Evolutionary conservation across 2,888 invertebrate genomes (phyloP).

Genomic region (Campoletis raptor): DNA sequence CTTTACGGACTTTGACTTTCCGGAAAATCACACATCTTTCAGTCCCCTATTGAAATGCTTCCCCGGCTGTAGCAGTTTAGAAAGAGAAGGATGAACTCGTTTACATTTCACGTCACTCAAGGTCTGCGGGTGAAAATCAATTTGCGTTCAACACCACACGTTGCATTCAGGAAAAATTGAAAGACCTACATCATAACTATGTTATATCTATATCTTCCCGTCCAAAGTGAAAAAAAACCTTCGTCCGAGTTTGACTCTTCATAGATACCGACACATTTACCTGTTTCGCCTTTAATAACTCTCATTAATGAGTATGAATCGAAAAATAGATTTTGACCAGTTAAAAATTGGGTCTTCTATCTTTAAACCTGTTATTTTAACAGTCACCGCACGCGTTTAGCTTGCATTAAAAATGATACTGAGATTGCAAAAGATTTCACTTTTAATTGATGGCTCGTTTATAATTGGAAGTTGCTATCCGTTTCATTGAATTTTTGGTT

Average conservation of each 20-base stretch:
- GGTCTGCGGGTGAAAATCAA: neutral
- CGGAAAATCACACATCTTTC: neutral
- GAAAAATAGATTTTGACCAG: conserved; percentile 1
- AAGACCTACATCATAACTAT: neutral
- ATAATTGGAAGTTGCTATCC: conserved; percentile 6
- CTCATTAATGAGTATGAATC: neutral
- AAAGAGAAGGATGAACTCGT: conserved; percentile 13
- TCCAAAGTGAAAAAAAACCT: neutral
- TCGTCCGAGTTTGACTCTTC: neutral
- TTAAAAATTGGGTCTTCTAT: neutral
- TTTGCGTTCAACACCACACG: neutral
- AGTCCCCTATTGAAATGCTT: neutral
- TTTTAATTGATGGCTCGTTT: neutral
- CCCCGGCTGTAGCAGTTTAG: neutral
- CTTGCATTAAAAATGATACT: neutral
- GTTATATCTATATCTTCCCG: neutral
- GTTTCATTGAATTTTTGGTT: conserved; percentile 9
- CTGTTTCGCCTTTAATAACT: neutral
- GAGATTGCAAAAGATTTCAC: neutral
- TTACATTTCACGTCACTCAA: conserved; percentile 5
- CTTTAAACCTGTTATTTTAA: neutral
- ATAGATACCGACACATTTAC: neutral
- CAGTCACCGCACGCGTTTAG: neutral
- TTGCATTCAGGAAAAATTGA: conserved; percentile 2
- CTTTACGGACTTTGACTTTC: conserved; percentile 25